Conservation (phyloP, 2,113 vertebrate genomes). For the Procavia capensis region DNA sequence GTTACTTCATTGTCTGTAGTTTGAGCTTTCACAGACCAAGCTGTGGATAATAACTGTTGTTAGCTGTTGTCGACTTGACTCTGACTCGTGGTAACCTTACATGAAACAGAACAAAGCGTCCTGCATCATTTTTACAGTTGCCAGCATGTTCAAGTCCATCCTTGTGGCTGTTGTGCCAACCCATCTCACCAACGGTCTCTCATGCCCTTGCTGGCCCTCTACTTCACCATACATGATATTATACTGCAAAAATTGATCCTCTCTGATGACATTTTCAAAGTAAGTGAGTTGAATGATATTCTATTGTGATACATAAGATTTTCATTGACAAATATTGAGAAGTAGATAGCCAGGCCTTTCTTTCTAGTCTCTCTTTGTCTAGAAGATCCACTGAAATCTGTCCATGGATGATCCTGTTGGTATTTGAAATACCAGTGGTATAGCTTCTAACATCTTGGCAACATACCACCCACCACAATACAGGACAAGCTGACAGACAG, state of each 20-base stretch:
- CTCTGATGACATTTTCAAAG: neutral
- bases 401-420: neutral
- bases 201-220: neutral
- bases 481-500: neutral
- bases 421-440: neutral
- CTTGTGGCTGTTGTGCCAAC: neutral
- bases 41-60: neutral
- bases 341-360: neutral
- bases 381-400: neutral
- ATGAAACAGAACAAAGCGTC: neutral
- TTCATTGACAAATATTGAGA: neutral
- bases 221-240: neutral
- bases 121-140: neutral
- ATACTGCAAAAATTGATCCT: neutral
- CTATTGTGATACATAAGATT: neutral
- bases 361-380: neutral
- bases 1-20: neutral
- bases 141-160: neutral
- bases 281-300: neutral
- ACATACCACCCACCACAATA: neutral
- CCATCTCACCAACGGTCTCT: neutral
- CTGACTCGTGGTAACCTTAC: neutral
- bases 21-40: neutral
- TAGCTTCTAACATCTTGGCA: neutral
- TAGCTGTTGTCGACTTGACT: neutral